Percentiles rank a stretch among this genome's conserved stretches.
phyloP scores from a whole-genome alignment of 2,113 vertebrate species.

The Callithrix jacchus region DNA sequence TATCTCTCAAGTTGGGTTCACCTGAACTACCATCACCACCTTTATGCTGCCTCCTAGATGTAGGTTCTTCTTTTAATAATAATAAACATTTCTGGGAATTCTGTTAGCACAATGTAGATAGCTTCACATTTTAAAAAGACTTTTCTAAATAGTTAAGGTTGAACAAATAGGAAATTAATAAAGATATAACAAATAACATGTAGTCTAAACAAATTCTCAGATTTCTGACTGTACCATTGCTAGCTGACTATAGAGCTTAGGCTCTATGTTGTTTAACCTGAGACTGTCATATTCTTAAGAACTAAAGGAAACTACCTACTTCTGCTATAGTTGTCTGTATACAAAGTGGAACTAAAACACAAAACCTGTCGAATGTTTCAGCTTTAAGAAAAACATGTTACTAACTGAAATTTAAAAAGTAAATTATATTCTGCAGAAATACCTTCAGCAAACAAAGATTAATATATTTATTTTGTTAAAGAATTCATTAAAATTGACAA shows the following conservation, averaged over 20 bases:
- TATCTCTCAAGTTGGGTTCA: background rate
- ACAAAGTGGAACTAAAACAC: background rate
- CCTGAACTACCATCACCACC: background rate
- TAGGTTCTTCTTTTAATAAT: background rate
- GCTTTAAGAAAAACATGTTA: constrained; percentile 14
- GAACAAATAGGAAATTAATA: background rate
- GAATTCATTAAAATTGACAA: background rate
- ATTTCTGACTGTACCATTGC: background rate
- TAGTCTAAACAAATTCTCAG: background rate
- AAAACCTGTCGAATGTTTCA: background rate
- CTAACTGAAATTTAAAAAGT: background rate
- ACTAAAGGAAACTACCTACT: background rate
- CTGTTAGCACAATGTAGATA: background rate
- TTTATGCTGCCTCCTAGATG: background rate
- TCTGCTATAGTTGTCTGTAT: background rate
- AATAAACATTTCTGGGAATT: background rate
- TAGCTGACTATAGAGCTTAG: background rate
- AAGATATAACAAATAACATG: background rate
- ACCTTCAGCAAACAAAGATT: constrained; percentile 4
- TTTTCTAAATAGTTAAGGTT: background rate
- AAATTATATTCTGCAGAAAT: background rate
- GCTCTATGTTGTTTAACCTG: background rate
- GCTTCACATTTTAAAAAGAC: background rate
- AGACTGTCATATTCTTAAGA: background rate
- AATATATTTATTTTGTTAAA: constrained; percentile 6